Evolutionary conservation across 2,888 invertebrate species (phyloP).

Genomic region (Parelbella ahira): DNA sequence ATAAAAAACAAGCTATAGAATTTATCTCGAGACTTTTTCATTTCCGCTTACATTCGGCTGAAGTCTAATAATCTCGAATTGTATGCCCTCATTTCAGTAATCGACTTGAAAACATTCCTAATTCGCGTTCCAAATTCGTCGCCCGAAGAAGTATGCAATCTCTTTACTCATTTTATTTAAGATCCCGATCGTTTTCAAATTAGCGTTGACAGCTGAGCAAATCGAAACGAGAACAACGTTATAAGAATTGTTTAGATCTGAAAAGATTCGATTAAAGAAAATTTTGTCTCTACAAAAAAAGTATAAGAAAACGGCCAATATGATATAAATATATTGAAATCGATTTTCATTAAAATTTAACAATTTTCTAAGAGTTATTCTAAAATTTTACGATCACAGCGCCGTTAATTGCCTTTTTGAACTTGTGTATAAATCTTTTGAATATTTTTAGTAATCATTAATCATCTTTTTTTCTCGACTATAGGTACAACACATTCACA

Average conservation of each 20-base stretch:
- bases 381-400: too few species aligned
- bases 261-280: not conserved
- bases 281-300: too few species aligned
- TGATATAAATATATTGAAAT: too few species aligned
- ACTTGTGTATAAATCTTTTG: too few species aligned
- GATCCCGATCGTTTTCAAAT: slow-evolving; percentile 17
- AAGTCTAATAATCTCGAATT: slow-evolving; percentile 8
- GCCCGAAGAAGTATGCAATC: slow-evolving; percentile 25
- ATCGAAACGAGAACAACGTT: too few species aligned
- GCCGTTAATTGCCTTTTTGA: too few species aligned
- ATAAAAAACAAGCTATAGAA: slow-evolving; percentile 11
- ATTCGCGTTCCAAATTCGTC: slow-evolving; percentile 26
- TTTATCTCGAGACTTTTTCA: slow-evolving; percentile 3
- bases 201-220: not conserved
- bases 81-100: slow-evolving; percentile 16
- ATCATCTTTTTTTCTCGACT: too few species aligned
- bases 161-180: slow-evolving; percentile 20
- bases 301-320: too few species aligned
- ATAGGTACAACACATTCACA: too few species aligned
- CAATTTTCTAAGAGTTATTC: too few species aligned
- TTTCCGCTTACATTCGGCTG: slow-evolving; percentile 1
- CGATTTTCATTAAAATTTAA: too few species aligned
- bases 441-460: too few species aligned
- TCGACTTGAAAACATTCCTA: slow-evolving; percentile 24
- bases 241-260: not conserved